These are phyloP conservation scores for Zaprionus obscuricornis DNA, from an alignment of 2,888 invertebrate species.

Conservation along the genomic window DNA sequence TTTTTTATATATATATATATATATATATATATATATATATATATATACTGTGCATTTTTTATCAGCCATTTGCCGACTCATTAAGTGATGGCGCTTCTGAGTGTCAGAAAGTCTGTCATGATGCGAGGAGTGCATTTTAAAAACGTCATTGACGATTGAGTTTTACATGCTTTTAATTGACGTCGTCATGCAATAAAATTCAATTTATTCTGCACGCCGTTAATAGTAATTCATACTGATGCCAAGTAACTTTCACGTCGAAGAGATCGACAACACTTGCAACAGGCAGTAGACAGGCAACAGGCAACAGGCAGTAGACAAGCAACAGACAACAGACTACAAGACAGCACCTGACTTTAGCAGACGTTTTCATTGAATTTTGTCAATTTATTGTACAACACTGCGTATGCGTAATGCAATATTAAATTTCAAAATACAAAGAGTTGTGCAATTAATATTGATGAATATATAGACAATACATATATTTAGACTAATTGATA, in stretches of 20 bases:
- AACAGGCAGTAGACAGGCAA: conserved; percentile 9
- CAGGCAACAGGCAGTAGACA: background rate
- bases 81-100: conserved; percentile 55
- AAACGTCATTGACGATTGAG: conserved; percentile 80
- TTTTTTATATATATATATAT: no score
- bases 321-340: background rate
- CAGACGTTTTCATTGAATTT: no score
- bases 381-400: background rate
- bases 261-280: conserved; percentile 23
- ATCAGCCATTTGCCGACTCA: conserved; percentile 80
- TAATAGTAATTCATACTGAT: conserved; percentile 73
- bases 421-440: background rate
- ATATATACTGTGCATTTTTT: conserved; percentile 70
- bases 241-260: conserved; percentile 25
- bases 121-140: conserved; percentile 64
- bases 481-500: no score
- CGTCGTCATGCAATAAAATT: conserved; percentile 80
- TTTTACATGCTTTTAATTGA: conserved; percentile 82
- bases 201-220: conserved; percentile 77
- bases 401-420: conserved; percentile 21
- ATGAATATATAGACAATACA: background rate
- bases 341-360: no score
- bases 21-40: background rate
- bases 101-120: conserved; percentile 24
- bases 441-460: conserved; percentile 19